These are phyloP conservation scores for Ceriagrion tenellum DNA, from an alignment of 2,888 invertebrate species.

Conservation along the genomic window DNA sequence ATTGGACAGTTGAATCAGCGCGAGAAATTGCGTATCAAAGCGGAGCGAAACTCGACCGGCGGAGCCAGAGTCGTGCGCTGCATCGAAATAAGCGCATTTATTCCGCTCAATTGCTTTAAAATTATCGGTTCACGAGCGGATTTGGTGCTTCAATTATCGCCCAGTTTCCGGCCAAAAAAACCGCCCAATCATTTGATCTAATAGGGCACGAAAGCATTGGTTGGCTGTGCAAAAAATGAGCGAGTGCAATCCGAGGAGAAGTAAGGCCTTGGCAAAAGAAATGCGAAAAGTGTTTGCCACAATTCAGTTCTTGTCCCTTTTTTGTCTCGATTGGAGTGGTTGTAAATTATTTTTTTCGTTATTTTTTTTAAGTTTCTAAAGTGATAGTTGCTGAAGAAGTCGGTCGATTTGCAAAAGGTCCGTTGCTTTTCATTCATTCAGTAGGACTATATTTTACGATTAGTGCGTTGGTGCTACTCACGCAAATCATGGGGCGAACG, in stretches of 20 bases:
- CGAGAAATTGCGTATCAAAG: slow-evolving; percentile 1
- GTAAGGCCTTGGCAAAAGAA: not conserved
- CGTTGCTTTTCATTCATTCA: too few relatives aligned
- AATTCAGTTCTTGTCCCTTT: not conserved
- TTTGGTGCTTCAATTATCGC: not conserved
- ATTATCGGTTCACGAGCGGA: not conserved
- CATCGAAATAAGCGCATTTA: not conserved
- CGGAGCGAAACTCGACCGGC: not conserved
- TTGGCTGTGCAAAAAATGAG: not conserved
- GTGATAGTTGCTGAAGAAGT: too few relatives aligned
- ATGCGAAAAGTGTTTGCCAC: not conserved
- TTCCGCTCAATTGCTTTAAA: slow-evolving; percentile 4
- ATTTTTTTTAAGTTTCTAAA: too few relatives aligned
- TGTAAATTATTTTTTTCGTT: not conserved
- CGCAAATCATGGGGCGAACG: too few relatives aligned
- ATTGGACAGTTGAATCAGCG: not conserved
- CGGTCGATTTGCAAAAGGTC: too few relatives aligned
- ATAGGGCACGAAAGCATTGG: not conserved
- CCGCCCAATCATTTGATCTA: not conserved
- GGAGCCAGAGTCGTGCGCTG: not conserved
- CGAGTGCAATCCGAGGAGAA: not conserved
- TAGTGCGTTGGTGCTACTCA: too few relatives aligned
- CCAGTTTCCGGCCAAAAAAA: not conserved
- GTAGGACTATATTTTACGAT: too few relatives aligned
- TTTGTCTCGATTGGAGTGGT: not conserved